Evolutionary conservation across 2,888 invertebrate species (phyloP).

Genomic region (Cepaea hortensis): DNA sequence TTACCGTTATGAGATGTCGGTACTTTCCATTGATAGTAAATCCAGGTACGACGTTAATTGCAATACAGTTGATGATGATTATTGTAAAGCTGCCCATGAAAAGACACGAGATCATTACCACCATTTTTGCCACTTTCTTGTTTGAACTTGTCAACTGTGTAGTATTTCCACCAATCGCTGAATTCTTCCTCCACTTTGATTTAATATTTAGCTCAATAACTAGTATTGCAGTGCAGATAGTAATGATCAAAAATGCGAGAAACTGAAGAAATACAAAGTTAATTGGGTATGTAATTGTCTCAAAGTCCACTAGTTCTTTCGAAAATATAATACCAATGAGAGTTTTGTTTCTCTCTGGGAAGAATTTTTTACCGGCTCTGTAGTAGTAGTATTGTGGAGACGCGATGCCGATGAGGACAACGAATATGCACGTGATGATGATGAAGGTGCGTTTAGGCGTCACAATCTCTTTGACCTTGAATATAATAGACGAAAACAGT

Average conservation of each 20-base stretch:
- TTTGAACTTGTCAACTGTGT: no score
- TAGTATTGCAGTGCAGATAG: not conserved
- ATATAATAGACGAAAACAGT: no score
- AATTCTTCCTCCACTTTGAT: not conserved
- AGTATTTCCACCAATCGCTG: not conserved
- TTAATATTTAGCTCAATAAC: not conserved
- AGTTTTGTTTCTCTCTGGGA: conserved; percentile 11
- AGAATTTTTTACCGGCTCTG: not conserved
- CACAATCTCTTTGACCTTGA: conserved; percentile 5
- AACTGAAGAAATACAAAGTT: conserved; percentile 3
- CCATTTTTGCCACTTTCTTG: no score
- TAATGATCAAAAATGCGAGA: not conserved
- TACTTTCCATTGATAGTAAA: not conserved
- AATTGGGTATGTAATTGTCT: not conserved
- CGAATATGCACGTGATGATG: not conserved
- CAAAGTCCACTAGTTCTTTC: not conserved
- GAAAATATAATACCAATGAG: not conserved
- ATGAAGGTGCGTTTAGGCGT: conserved; percentile 1
- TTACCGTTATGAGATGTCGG: not conserved
- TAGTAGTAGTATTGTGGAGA: not conserved
- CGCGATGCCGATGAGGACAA: not conserved
- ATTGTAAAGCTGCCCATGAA: no score
- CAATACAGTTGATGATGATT: not conserved
- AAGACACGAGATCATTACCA: no score
- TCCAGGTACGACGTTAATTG: not conserved